Conservation (phyloP, 2,113 vertebrate genomes). For the Forbesichthys papilliferus region DNA sequence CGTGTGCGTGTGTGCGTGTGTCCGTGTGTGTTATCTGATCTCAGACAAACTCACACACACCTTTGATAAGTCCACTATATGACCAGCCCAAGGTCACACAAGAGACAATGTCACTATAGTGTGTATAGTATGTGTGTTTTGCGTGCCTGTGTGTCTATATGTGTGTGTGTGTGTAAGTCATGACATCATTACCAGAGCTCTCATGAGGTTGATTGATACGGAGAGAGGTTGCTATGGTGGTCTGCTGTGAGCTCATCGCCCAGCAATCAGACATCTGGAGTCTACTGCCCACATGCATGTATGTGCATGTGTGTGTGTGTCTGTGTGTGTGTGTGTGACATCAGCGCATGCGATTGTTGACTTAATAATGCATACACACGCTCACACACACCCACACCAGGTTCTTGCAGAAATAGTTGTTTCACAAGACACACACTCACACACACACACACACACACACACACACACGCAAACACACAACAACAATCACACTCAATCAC, state of each 20-base stretch:
- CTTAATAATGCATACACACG: too few species aligned
- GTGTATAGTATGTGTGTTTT: conserved; percentile 16
- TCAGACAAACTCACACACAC: conserved; percentile 10
- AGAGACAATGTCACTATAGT: conserved; percentile 37
- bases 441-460: too few species aligned
- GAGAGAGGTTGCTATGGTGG: conserved; percentile 53
- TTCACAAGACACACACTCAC: too few species aligned
- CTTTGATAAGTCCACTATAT: neutral
- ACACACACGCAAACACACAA: too few species aligned
- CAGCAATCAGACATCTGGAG: conserved; percentile 55
- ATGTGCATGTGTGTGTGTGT: neutral
- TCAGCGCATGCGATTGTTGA: too few species aligned
- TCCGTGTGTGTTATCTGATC: conserved; percentile 7
- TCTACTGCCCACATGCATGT: conserved; percentile 13
- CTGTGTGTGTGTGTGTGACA: too few species aligned
- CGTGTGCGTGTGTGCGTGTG: conserved; percentile 20
- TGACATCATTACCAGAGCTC: conserved; percentile 68
- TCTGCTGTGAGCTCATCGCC: conserved; percentile 57
- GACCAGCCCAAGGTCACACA: conserved; percentile 56
- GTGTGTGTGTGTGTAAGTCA: conserved; percentile 16
- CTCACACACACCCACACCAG: too few species aligned
- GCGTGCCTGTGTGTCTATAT: conserved; percentile 15
- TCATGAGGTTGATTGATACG: conserved; percentile 62
- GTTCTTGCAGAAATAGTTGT: too few species aligned
- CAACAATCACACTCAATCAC: neutral